A percentile compares a stretch with the other conserved stretches of the same genome.
Conservation (phyloP, 2,113 vertebrate genomes). For the Sterrhoptilus dennistouni region DNA sequence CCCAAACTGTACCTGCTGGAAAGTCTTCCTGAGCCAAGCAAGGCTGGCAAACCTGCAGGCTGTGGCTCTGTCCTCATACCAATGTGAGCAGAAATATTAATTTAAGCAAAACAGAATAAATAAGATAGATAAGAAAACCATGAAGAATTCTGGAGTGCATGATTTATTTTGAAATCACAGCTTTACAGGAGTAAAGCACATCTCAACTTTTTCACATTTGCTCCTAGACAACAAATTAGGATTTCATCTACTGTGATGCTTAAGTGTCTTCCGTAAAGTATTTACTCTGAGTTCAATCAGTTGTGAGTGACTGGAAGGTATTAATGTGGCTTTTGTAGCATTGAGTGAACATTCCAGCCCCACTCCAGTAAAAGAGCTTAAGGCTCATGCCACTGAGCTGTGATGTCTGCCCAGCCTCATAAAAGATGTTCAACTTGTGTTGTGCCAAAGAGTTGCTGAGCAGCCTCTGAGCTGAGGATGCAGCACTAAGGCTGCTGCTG, state of each 20-base stretch:
- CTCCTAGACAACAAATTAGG: not conserved
- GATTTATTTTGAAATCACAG: not conserved
- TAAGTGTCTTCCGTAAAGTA: not conserved
- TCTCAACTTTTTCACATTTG: rapidly evolving
- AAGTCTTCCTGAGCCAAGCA: not conserved
- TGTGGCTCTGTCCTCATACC: not conserved
- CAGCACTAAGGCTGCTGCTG: not conserved
- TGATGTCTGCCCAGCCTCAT: not conserved
- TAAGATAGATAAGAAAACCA: not conserved
- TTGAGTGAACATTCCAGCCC: not conserved
- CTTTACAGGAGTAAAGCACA: not conserved
- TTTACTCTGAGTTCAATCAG: rapidly evolving
- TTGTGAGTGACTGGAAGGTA: not conserved
- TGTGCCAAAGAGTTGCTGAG: not conserved
- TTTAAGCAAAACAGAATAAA: not conserved
- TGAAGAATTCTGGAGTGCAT: not conserved
- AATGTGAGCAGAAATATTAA: not conserved
- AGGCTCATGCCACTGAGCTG: rapidly evolving
- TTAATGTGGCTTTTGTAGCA: not conserved
- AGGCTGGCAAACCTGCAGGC: not conserved
- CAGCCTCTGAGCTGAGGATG: not conserved
- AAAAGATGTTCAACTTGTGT: not conserved
- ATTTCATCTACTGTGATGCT: not conserved
- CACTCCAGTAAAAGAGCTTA: not conserved
- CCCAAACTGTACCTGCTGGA: not conserved